Evolutionary conservation across 1,140 invertebrate genomes (phyloP), one percentile per base, ranked within the genome.

Genomic region (Diuraphis noxia): DNA sequence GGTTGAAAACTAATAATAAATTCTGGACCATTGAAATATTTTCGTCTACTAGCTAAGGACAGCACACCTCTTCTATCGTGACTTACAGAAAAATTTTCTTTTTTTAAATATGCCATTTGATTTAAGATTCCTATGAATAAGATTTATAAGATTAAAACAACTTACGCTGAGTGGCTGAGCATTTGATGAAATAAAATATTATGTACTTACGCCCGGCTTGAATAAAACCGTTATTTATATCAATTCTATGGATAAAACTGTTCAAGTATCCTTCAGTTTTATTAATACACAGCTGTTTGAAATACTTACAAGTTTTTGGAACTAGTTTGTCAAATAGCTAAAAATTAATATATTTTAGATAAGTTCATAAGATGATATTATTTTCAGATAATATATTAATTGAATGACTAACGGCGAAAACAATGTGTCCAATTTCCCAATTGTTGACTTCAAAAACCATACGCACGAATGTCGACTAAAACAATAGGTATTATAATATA

Each of bases 231-330:
- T 81, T 81, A n/a, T 34, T 49, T 30, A 40, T n/a, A n/a, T 77
- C 72, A 30, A 91, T 36, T 25, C 89, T 82, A 36, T 91, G 77
- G 1, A 91, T 9, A 38, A 9, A 36, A 79, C 72, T 91, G 34
- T 91, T 91, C 6, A 52, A 38, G 38, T 91, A 91, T 49, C 89
- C 89, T 36, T 49, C 43, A 34, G 34, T 82, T 49, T 49, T 79
- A 36, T 91, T 36, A n/a, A 38, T 13, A 21, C 89, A 91, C 34
- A 91, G n/a, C 3, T 38, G 19, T 81, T 91, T 91, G 13, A 91
- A 91, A 91, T 91, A 91, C 25, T 81, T 30, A 46, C 89, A 91
- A 25, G 89, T 91, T 79, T 91, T 34, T n/a, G 89, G 89, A 38
- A 82, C 89, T 38, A 82, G 2, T 40, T 38, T 19, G 17, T 79